Conservation (phyloP, 2,888 invertebrate genomes). For the Clunio marinus region DNA sequence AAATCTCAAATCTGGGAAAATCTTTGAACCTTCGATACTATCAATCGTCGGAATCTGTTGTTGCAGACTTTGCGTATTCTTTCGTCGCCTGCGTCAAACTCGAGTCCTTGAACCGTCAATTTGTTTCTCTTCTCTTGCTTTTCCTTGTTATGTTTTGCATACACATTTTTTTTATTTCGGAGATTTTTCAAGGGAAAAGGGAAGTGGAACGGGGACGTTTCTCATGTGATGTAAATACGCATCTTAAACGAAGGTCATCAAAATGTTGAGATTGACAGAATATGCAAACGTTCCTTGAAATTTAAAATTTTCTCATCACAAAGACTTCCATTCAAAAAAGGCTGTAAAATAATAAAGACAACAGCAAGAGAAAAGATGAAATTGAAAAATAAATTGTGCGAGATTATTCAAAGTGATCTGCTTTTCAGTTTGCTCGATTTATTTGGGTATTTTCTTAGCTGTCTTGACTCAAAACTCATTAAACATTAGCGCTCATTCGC, state of each 20-base stretch:
- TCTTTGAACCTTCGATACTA: not conserved
- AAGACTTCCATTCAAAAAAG: no score
- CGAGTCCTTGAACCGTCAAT: not conserved
- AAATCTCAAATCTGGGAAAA: not conserved
- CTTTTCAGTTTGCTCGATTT: not conserved
- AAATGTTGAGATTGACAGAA: no score
- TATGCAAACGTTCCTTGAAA: no score
- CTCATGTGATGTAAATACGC: no score
- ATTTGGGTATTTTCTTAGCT: not conserved
- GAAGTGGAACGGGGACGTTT: no score
- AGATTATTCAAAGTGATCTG: slow-evolving; percentile 13
- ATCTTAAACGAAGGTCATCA: no score
- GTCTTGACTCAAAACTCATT: not conserved
- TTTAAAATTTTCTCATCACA: no score
- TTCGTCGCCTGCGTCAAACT: no score
- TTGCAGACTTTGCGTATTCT: no score
- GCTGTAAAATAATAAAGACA: no score
- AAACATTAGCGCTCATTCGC: not conserved
- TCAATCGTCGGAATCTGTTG: not conserved
- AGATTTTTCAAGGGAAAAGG: no score
- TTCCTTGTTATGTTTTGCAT: not conserved
- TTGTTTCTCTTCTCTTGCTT: not conserved
- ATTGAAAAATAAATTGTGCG: slow-evolving; percentile 15
- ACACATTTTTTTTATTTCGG: no score
- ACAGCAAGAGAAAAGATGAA: not conserved